Evolutionary conservation across 2,113 vertebrate genomes (phyloP).

Genomic region (Galbula dea): DNA sequence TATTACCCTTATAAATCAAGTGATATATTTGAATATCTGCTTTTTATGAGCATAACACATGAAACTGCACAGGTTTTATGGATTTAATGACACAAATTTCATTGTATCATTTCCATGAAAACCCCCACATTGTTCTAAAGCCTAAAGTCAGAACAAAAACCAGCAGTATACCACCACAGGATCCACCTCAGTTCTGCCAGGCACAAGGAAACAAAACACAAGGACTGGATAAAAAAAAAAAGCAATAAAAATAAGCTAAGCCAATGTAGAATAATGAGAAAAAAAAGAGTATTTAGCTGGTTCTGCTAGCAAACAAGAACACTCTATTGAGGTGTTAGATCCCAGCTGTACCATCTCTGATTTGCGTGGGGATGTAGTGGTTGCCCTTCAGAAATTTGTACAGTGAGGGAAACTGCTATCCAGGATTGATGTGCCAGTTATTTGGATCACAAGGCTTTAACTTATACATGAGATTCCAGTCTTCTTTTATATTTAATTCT

Average conservation of each 20-base stretch:
- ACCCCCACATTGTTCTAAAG: accelerated
- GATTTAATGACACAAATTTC: background rate
- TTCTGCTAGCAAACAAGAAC: background rate
- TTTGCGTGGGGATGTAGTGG: background rate
- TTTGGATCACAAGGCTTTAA: background rate
- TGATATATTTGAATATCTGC: background rate
- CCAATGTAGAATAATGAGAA: background rate
- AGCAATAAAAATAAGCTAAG: background rate
- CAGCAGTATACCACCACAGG: background rate
- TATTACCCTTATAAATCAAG: background rate
- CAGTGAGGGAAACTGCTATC: background rate
- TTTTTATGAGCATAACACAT: background rate
- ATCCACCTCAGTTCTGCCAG: background rate
- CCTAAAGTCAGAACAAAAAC: background rate
- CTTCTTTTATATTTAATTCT: background rate
- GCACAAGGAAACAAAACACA: background rate
- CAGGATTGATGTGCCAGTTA: too few relatives aligned
- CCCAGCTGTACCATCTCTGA: background rate
- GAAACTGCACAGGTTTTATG: background rate
- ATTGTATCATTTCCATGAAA: background rate
- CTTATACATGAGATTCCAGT: background rate
- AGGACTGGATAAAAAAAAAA: background rate
- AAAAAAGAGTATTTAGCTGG: background rate
- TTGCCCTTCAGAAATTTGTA: background rate
- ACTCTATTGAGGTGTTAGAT: background rate